Conservation (phyloP, 35 echinoderm and acorn worm genomes). For the Holothuria glaberrima region DNA sequence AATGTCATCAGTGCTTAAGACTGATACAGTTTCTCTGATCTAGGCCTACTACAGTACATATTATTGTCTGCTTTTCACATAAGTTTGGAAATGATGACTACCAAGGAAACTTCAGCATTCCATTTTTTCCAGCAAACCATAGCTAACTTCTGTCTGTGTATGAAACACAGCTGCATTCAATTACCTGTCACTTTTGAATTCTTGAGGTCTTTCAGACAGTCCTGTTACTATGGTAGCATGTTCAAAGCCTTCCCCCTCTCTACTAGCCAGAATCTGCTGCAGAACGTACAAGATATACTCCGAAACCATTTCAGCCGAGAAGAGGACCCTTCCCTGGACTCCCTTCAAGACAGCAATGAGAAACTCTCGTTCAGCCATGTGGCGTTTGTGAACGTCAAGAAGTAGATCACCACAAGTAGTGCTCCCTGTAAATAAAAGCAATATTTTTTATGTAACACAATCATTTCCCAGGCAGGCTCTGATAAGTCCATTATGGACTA, state of each 20-base stretch:
- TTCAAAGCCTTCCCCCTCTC: slow-evolving; percentile 73
- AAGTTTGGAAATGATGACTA: too few species aligned
- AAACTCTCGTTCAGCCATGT: slow-evolving; percentile 78
- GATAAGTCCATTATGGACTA: too few species aligned
- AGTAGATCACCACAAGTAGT: slow-evolving; percentile 80
- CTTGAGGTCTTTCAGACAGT: slow-evolving; percentile 88
- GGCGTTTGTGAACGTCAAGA: slow-evolving; percentile 82
- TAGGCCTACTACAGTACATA: too few species aligned
- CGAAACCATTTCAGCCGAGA: slow-evolving; percentile 93
- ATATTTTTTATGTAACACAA: too few species aligned
- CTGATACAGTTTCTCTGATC: too few species aligned
- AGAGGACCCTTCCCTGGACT: slow-evolving; percentile 67
- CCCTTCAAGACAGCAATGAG: slow-evolving; percentile 74
- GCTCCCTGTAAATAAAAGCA: slow-evolving; percentile 49
- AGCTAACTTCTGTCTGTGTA: neutral
- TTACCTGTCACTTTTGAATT: slow-evolving; percentile 81
- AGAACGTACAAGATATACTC: slow-evolving; percentile 73
- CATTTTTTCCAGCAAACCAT: too few species aligned
- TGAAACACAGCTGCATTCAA: neutral
- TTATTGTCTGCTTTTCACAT: too few species aligned
- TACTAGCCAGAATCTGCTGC: slow-evolving; percentile 58
- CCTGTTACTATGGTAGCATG: slow-evolving; percentile 84
- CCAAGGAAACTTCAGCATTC: too few species aligned
- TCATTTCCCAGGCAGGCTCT: too few species aligned
- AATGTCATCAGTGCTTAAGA: too few species aligned